Conservation (phyloP, 2,888 invertebrate genomes). For the Hermodice carunculata region DNA sequence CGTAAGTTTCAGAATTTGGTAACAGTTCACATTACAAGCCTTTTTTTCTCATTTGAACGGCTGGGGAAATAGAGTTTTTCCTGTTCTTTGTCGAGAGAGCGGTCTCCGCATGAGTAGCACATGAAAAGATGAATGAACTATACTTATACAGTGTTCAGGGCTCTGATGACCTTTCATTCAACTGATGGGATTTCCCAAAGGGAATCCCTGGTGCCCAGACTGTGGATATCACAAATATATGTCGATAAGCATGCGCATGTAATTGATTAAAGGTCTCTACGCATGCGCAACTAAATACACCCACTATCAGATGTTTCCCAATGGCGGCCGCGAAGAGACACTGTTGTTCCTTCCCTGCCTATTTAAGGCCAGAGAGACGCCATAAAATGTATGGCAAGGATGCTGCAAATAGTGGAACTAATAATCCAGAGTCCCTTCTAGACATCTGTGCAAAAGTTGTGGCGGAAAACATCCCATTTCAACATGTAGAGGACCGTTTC, state of each 20-base stretch:
- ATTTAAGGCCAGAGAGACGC: slow-evolving; percentile 32
- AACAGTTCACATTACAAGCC: too few species aligned
- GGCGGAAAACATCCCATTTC: slow-evolving; percentile 87
- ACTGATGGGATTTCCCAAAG: slow-evolving; percentile 23
- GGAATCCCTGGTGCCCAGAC: slow-evolving; percentile 12
- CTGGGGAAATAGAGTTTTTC: too few species aligned
- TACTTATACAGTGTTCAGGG: slow-evolving; percentile 13
- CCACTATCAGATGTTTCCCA: slow-evolving; percentile 24
- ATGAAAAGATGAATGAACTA: too few species aligned
- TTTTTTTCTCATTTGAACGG: too few species aligned
- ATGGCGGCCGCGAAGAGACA: slow-evolving; percentile 41
- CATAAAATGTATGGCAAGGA: slow-evolving; percentile 13
- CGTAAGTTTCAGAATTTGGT: too few species aligned
- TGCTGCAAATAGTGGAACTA: slow-evolving; percentile 5
- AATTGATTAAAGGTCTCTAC: slow-evolving; percentile 29
- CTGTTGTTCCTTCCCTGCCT: slow-evolving; percentile 27
- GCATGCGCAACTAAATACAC: slow-evolving; percentile 24
- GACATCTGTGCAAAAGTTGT: slow-evolving; percentile 88
- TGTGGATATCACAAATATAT: slow-evolving; percentile 5
- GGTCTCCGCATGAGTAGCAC: too few species aligned
- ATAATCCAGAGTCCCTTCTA: slow-evolving; percentile 79
- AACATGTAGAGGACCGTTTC: slow-evolving; percentile 87
- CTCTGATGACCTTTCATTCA: slow-evolving; percentile 23
- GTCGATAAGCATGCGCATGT: slow-evolving; percentile 32
- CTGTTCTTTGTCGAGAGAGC: too few species aligned